phyloP scores from a whole-genome alignment of 2,113 vertebrate species.

The Bubo bubo region DNA sequence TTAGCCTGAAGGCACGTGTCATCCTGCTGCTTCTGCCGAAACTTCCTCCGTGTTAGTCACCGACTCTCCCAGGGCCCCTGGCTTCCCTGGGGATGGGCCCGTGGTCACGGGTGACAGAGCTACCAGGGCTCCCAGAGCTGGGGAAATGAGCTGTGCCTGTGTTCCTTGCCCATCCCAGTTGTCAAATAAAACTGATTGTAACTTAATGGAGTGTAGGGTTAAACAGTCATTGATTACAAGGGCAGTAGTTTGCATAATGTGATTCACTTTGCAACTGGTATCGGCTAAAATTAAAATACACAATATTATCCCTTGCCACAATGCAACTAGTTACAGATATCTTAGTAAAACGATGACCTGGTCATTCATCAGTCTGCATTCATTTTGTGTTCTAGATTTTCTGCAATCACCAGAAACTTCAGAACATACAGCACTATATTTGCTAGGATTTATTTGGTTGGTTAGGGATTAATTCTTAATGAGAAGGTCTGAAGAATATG shows the following conservation, averaged over 20 bases:
- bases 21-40: not conserved
- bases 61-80: not conserved
- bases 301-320: not conserved
- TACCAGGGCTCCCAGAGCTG: not conserved
- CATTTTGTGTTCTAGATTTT: not conserved
- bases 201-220: accelerated
- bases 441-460: not conserved
- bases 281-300: not conserved
- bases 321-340: not conserved
- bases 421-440: not conserved
- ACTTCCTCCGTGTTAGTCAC: not conserved
- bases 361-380: accelerated
- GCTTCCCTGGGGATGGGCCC: not conserved
- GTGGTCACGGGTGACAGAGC: not conserved
- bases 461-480: not conserved
- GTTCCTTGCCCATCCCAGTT: accelerated
- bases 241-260: not conserved
- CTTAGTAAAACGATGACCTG: not conserved
- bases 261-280: not conserved
- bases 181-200: not conserved
- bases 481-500: not conserved
- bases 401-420: not conserved
- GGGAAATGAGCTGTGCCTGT: not conserved
- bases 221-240: not conserved
- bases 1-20: accelerated